Conservation (phyloP, 2,888 invertebrate species). For the Eugnorisma glareosa region DNA sequence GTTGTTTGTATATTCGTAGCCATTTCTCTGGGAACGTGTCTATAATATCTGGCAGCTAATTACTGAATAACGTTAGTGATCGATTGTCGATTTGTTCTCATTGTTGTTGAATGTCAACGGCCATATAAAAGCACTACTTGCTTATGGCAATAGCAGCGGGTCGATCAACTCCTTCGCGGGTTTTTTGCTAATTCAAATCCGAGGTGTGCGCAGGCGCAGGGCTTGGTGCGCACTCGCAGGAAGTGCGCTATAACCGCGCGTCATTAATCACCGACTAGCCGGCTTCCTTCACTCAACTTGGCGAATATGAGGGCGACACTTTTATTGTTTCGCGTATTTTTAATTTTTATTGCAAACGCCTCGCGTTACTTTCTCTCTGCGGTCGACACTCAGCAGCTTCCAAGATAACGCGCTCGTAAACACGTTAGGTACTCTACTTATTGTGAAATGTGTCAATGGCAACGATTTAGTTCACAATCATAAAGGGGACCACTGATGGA, state of each 20-base stretch:
- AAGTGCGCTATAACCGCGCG: constrained; percentile 81
- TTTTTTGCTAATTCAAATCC: constrained; percentile 75
- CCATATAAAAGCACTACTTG: constrained; percentile 65
- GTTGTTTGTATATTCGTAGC: constrained; percentile 29
- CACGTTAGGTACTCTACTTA: constrained; percentile 16
- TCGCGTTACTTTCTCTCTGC: constrained; percentile 50
- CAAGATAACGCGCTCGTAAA: constrained; percentile 48
- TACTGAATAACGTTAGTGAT: constrained; percentile 44
- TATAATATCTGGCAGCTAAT: constrained; percentile 54
- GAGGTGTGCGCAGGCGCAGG: constrained; percentile 63
- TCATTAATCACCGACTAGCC: constrained; percentile 80
- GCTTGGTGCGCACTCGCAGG: constrained; percentile 79
- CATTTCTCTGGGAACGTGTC: constrained; percentile 42
- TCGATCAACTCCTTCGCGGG: constrained; percentile 72
- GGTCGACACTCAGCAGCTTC: constrained; percentile 45
- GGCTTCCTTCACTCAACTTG: constrained; percentile 76
- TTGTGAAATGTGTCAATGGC: constrained; percentile 26
- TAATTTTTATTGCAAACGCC: constrained; percentile 65
- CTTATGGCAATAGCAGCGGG: constrained; percentile 61
- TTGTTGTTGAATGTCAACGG: constrained; percentile 69
- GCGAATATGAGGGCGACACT: constrained; percentile 77
- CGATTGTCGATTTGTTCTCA: constrained; percentile 58
- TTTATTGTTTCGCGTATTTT: constrained; percentile 81
- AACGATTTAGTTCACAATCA: constrained; percentile 1
- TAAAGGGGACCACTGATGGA: constrained; percentile 10